These are phyloP conservation scores for Falcaria lacertinaria DNA, from an alignment of 2,888 invertebrate genomes.

Conservation along the genomic window DNA sequence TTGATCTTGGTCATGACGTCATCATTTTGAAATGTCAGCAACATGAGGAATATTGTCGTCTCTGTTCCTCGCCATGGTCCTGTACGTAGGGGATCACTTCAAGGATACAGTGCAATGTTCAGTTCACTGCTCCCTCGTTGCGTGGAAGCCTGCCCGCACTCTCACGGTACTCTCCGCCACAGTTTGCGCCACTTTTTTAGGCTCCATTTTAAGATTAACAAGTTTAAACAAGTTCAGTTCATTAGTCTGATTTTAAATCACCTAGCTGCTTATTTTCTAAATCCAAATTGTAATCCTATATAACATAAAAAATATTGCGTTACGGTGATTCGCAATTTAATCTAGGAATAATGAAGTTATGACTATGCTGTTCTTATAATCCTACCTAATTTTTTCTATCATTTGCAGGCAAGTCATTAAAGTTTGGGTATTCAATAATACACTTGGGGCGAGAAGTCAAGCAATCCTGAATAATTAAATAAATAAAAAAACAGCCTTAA, in stretches of 20 bases:
- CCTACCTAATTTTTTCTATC: too few relatives aligned
- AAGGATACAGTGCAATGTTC: slow-evolving; percentile 69
- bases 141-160: slow-evolving; percentile 40
- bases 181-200: neutral
- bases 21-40: slow-evolving; percentile 56
- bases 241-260: neutral
- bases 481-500: too few relatives aligned
- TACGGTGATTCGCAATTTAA: too few relatives aligned
- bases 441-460: too few relatives aligned
- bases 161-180: neutral
- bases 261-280: neutral
- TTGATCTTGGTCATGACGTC: slow-evolving; percentile 49
- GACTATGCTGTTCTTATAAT: too few relatives aligned
- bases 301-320: too few relatives aligned
- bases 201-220: neutral
- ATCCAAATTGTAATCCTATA: neutral
- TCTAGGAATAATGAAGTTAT: too few relatives aligned
- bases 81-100: slow-evolving; percentile 58
- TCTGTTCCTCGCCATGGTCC: slow-evolving; percentile 49
- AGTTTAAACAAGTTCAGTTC: neutral
- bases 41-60: slow-evolving; percentile 41
- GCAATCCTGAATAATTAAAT: too few relatives aligned
- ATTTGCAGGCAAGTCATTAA: too few relatives aligned
- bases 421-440: too few relatives aligned
- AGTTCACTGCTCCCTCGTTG: slow-evolving; percentile 68